These are phyloP conservation scores for Xyliphius kryptos DNA, from an alignment of 2,113 vertebrate species.

Conservation along the genomic window DNA sequence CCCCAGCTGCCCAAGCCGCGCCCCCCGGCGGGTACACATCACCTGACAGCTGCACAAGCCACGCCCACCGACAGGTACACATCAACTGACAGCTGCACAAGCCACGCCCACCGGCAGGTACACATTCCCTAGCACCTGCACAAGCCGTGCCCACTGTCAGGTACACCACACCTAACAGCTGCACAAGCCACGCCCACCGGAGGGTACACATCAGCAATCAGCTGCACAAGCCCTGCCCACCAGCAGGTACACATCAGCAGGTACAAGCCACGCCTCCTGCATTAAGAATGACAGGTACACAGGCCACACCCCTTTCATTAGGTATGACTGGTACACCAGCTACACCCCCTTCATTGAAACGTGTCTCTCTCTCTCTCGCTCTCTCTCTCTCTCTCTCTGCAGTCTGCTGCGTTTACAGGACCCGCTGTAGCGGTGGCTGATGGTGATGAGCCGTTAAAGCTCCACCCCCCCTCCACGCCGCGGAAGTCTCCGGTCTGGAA, in stretches of 20 bases:
- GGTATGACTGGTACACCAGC: not conserved
- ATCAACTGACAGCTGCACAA: too few species aligned
- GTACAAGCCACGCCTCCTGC: not conserved
- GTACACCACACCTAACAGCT: not conserved
- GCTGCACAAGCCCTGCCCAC: too few species aligned
- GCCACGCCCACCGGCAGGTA: not conserved
- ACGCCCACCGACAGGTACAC: too few species aligned
- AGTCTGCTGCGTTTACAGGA: not conserved
- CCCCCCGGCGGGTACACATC: not conserved
- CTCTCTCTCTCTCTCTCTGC: not conserved
- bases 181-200: not conserved
- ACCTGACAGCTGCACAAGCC: too few species aligned
- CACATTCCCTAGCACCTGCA: not conserved
- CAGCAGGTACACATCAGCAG: too few species aligned
- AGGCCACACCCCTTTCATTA: not conserved
- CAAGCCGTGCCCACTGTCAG: not conserved
- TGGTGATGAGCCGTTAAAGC: constrained; percentile 8
- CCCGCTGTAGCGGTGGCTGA: not conserved
- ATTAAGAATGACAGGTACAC: not conserved
- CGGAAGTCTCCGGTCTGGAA: constrained; percentile 28
- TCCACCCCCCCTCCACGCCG: constrained; percentile 9
- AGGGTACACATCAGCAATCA: too few species aligned
- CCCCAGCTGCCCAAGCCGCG: not conserved
- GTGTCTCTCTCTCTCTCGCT: not conserved
- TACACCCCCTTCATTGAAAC: not conserved